Evolutionary conservation across 2,888 invertebrate species (phyloP).

Genomic region (Tubulanus polymorphus): DNA sequence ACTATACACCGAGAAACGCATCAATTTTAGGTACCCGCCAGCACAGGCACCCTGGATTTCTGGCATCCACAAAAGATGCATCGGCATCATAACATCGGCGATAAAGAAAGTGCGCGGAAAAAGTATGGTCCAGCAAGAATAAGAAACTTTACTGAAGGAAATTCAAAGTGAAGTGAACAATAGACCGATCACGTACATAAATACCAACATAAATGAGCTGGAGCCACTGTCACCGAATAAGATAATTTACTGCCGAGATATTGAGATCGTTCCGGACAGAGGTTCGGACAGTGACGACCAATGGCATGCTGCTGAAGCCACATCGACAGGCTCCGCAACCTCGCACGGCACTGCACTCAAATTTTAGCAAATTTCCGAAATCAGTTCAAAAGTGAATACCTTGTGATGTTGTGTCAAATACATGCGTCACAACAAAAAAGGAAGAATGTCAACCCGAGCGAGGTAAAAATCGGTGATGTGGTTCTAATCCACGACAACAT

Average conservation of each 20-base stretch:
- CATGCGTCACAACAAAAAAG: neutral
- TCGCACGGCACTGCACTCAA: neutral
- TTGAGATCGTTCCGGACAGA: neutral
- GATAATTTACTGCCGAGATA: neutral
- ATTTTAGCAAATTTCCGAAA: neutral
- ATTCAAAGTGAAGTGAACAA: conserved; percentile 1
- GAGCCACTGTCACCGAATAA: neutral
- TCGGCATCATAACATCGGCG: neutral
- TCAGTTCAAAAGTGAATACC: neutral
- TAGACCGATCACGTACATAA: conserved; percentile 1
- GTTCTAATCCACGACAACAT: neutral
- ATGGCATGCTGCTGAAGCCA: neutral
- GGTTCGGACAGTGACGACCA: neutral
- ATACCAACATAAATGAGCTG: neutral
- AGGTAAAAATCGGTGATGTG: neutral
- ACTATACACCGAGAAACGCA: neutral
- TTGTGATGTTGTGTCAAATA: neutral
- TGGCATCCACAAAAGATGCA: neutral
- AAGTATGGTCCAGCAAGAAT: neutral
- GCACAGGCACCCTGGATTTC: conserved; percentile 1
- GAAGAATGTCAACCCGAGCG: neutral
- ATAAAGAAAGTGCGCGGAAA: neutral
- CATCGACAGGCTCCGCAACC: neutral
- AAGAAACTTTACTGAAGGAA: conserved; percentile 2
- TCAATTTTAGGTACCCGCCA: neutral